Percentiles rank a stretch among this genome's conserved stretches.
phyloP scores from a whole-genome alignment of 2,797 vertebrate species.

The Mormyrops attenuatus region DNA sequence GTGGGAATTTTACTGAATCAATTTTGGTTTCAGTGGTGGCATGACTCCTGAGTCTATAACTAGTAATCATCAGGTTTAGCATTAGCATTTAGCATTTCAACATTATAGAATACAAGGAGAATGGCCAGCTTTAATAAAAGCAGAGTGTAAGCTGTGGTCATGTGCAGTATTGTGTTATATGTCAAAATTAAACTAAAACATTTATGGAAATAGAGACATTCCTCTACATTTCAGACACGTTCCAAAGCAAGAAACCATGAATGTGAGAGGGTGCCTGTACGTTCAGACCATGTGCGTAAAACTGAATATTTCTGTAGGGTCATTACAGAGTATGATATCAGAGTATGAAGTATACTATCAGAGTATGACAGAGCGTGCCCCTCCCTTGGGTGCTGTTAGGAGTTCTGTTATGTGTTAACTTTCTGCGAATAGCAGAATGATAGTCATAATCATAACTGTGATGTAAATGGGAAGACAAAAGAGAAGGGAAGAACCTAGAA shows the following conservation, averaged over 20 bases:
- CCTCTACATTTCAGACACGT: neutral
- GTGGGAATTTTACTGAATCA: neutral
- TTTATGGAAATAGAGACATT: neutral
- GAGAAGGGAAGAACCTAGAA: neutral
- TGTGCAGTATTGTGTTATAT: neutral
- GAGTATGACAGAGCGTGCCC: neutral
- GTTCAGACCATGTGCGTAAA: neutral
- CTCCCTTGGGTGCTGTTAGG: neutral
- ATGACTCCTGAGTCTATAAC: neutral
- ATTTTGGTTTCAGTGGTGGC: neutral
- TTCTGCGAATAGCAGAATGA: constrained; percentile 2
- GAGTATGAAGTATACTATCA: neutral
- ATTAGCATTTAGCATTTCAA: too few species aligned
- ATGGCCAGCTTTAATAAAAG: too few species aligned
- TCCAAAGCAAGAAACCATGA: neutral
- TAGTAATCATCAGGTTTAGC: neutral
- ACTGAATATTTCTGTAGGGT: neutral
- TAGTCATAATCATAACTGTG: neutral
- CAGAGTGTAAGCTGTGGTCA: too few species aligned
- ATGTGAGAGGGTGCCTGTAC: neutral
- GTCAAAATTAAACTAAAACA: neutral
- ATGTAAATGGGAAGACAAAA: constrained; percentile 10
- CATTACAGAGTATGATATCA: neutral
- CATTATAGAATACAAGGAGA: too few species aligned
- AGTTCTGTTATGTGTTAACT: constrained; percentile 5